Base-by-base conservation (phyloP, 2,797 vertebrate genomes). In the Acanthurus lineatus region DNA sequence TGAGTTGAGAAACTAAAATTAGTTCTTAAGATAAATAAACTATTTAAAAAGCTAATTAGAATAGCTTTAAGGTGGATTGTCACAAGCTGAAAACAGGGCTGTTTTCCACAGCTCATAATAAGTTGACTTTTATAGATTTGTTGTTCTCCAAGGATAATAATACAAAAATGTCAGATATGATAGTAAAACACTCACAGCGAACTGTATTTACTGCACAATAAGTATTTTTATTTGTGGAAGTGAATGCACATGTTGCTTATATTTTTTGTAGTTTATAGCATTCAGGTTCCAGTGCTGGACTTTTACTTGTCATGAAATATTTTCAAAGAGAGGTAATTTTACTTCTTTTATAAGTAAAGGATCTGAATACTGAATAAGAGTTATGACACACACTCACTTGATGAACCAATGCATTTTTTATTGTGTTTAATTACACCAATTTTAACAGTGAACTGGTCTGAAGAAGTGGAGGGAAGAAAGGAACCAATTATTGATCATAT, bases 381-480 rank as follows among this genome's bases (percentile, higher is more conserved):
- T 47, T 6, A 44, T 9, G 4, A 57, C 19, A 66, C 25, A 83
- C 17, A 56, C 10, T 53, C 12, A 3, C 28, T 20, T 66, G 64
- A 42, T 72, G 53, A 58, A 78, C 17, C 57, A 85, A 80, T 35
- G 66, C 47, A 49, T 64, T 70, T 70, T 77, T 90, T 77, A 83
- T 86, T 90, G 40, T 80, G n/a, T 80, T 64, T 19, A 16, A 76
- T 32, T 69, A 77, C 69, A 79, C 45, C 38, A 67, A 47, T 76
- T 76, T 66, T 74, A 77, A 89, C 83, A 89, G 77, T 86, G 73
- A 89, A 69, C 57, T 64, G 83, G 78, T 90, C 79, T 68, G 77
- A 57, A 35, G 40, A 25, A 44, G 12, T 14, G 62, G 53, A 66
- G 20, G 44, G 67, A 79, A 28, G 67, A 66, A 42, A 86, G 69